Conservation (phyloP, 2,113 vertebrate genomes). For the Amblyornis subalaris region DNA sequence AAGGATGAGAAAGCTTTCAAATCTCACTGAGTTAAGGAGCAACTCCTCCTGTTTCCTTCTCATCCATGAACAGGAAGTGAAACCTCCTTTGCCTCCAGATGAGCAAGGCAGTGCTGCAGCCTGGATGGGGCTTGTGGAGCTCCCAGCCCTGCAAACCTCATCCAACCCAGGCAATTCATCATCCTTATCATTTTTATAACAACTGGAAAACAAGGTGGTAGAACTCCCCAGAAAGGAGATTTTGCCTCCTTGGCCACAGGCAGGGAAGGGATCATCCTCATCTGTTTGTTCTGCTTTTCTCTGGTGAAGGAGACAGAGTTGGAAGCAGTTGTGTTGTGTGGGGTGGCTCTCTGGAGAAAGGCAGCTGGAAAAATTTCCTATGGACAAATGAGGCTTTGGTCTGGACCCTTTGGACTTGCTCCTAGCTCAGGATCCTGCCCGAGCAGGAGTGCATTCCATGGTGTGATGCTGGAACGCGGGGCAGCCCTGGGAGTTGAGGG, state of each 20-base stretch:
- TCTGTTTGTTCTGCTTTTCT: background rate
- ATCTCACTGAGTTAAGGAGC: background rate
- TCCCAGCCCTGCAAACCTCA: background rate
- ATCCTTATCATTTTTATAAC: background rate
- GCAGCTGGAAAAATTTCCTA: background rate
- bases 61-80: accelerated
- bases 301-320: background rate
- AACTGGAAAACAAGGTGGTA: background rate
- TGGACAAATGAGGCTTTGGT: background rate
- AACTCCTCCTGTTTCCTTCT: background rate
- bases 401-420: background rate
- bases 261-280: background rate
- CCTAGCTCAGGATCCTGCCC: background rate
- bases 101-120: background rate
- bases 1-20: background rate
- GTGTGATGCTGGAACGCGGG: accelerated
- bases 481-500: background rate
- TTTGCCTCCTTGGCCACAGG: background rate
- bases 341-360: background rate
- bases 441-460: background rate
- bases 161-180: background rate
- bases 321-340: background rate
- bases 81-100: background rate
- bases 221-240: background rate
- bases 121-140: background rate